Evolutionary conservation across 2,113 vertebrate species (phyloP).

Genomic region (Cheilinus undulatus): DNA sequence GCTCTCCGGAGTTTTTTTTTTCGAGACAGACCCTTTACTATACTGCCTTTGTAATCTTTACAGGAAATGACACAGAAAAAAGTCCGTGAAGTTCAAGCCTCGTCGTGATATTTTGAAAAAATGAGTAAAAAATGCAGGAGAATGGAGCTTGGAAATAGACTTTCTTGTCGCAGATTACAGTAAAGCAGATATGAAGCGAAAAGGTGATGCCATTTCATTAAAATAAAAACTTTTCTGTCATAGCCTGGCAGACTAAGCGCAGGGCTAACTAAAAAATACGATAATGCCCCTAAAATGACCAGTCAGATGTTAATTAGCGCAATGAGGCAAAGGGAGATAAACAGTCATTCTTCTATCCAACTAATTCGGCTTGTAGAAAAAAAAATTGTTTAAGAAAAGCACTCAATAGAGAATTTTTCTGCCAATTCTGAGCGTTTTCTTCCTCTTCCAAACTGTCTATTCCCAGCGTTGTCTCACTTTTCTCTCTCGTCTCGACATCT

Average conservation of each 20-base stretch:
- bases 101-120: constrained; percentile 8
- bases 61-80: background rate
- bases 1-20: constrained; percentile 72
- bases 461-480: constrained; percentile 64
- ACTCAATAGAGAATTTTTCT: constrained; percentile 11
- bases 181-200: constrained; percentile 9
- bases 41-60: constrained; percentile 53
- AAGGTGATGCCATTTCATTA: background rate
- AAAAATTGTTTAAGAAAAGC: background rate
- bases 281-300: background rate
- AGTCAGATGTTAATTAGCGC: background rate
- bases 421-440: constrained; percentile 31
- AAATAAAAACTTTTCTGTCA: constrained; percentile 56
- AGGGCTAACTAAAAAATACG: background rate
- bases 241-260: constrained; percentile 9
- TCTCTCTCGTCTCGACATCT: constrained; percentile 54
- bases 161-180: constrained; percentile 21
- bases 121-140: background rate
- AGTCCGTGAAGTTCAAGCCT: constrained; percentile 41
- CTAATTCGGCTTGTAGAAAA: background rate
- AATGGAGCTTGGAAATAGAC: constrained; percentile 29
- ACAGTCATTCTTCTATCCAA: background rate
- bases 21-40: constrained; percentile 56
- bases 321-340: background rate
- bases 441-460: constrained; percentile 44